Percentiles rank a stretch among this genome's conserved stretches.
Conservation (phyloP, 2,113 vertebrate genomes). For the Oryzias celebensis region DNA sequence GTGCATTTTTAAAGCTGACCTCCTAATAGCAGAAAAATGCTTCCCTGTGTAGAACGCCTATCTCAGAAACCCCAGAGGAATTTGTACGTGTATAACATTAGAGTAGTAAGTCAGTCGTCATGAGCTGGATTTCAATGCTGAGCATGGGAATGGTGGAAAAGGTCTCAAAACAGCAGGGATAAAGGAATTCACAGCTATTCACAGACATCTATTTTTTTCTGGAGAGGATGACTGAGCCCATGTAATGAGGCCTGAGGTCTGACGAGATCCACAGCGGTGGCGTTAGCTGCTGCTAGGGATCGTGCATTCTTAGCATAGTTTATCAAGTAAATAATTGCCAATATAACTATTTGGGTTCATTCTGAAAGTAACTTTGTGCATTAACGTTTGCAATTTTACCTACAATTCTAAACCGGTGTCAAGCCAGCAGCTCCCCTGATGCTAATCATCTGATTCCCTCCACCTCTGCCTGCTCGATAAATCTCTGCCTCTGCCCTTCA, state of each 20-base stretch:
- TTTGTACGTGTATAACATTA: conserved; percentile 3
- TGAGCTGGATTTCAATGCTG: conserved; percentile 10
- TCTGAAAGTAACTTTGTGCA: no score
- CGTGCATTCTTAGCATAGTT: conserved; percentile 11
- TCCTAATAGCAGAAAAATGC: conserved; percentile 22
- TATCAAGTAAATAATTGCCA: no score
- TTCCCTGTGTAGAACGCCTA: not conserved
- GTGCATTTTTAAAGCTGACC: conserved; percentile 31
- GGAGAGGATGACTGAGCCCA: conserved; percentile 10
- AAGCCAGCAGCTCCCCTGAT: no score
- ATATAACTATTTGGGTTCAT: no score
- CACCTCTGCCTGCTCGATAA: no score
- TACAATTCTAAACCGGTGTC: no score
- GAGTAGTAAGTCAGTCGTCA: conserved; percentile 30
- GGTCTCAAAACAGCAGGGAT: conserved; percentile 5
- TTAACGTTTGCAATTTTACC: no score
- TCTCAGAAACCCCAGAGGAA: conserved; percentile 21
- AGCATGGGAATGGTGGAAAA: not conserved
- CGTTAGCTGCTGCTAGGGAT: not conserved
- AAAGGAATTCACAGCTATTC: conserved; percentile 6
- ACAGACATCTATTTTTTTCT: not conserved
- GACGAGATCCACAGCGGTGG: conserved; percentile 14
- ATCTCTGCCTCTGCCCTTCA: no score
- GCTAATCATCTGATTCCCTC: no score
- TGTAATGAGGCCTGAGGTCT: conserved; percentile 35